Evolutionary conservation across 2,888 invertebrate species (phyloP).

Genomic region (Achlya flavicornis): DNA sequence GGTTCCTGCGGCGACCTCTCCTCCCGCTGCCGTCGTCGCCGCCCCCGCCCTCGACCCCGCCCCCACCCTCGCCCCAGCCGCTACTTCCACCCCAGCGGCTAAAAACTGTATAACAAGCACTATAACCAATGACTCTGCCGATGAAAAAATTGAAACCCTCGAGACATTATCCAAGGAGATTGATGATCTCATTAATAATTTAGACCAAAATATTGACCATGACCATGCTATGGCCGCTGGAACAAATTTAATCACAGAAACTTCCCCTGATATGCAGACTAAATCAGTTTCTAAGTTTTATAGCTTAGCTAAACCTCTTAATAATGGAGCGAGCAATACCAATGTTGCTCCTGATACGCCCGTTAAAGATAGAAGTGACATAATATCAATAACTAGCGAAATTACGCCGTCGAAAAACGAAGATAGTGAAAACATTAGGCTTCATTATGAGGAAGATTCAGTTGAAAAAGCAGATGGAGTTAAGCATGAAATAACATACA

Average conservation of each 20-base stretch:
- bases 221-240: constrained; percentile 58
- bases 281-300: constrained; percentile 70
- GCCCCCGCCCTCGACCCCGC: constrained; percentile 36
- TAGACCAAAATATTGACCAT: constrained; percentile 73
- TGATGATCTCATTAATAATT: constrained; percentile 73
- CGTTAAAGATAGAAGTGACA: constrained; percentile 65
- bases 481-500: constrained; percentile 67
- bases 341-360: constrained; percentile 66
- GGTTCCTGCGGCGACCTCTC: constrained; percentile 36
- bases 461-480: constrained; percentile 65
- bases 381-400: constrained; percentile 55
- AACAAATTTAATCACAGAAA: constrained; percentile 27
- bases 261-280: constrained; percentile 52
- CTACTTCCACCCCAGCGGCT: constrained; percentile 32
- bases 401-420: constrained; percentile 72
- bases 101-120: constrained; percentile 47
- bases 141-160: constrained; percentile 71
- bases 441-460: constrained; percentile 76
- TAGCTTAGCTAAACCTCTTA: constrained; percentile 65
- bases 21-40: constrained; percentile 34
- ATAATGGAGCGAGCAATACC: constrained; percentile 59
- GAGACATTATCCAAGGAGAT: constrained; percentile 78
- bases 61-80: constrained; percentile 37
- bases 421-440: constrained; percentile 75
- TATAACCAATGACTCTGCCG: constrained; percentile 52